A percentile compares a stretch with the other conserved stretches of the same genome.
These are phyloP conservation scores for Parnassius glacialis DNA, from an alignment of 2,888 invertebrate species.

Conservation along the genomic window DNA sequence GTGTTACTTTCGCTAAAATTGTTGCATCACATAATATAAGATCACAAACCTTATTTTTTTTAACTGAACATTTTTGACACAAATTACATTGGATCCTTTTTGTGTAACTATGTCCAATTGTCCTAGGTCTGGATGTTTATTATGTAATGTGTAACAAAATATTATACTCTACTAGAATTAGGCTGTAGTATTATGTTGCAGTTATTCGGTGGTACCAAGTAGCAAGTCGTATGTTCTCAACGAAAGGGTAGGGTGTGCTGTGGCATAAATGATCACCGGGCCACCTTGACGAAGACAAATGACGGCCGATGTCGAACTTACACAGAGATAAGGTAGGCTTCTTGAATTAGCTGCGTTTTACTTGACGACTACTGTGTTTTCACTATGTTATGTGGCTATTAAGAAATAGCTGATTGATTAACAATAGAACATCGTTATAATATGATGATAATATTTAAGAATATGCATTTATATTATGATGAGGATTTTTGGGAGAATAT, in stretches of 20 bases:
- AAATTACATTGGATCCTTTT: too few relatives aligned
- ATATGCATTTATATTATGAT: not conserved
- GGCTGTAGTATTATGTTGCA: not conserved
- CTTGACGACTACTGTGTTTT: constrained; percentile 60
- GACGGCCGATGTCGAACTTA: constrained; percentile 77
- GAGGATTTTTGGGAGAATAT: too few relatives aligned
- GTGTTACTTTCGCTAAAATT: too few relatives aligned
- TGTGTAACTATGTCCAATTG: too few relatives aligned
- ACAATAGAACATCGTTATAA: constrained; percentile 29
- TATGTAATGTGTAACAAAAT: too few relatives aligned
- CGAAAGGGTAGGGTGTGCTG: constrained; percentile 80
- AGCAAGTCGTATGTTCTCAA: constrained; percentile 41
- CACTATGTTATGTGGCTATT: constrained; percentile 53
- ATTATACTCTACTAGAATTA: too few relatives aligned
- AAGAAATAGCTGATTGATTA: not conserved
- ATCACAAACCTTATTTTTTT: too few relatives aligned
- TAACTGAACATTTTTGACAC: too few relatives aligned
- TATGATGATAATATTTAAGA: not conserved
- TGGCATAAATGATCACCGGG: constrained; percentile 81
- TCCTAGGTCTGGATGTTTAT: too few relatives aligned
- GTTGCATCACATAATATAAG: too few relatives aligned
- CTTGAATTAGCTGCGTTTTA: constrained; percentile 77
- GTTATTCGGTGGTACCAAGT: constrained; percentile 28
- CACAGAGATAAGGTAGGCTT: constrained; percentile 78
- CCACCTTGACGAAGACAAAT: constrained; percentile 81